Percentiles rank a stretch among this genome's conserved stretches.
Evolutionary conservation across 2,113 vertebrate genomes (phyloP).

Genomic region (Xyliphius kryptos): DNA sequence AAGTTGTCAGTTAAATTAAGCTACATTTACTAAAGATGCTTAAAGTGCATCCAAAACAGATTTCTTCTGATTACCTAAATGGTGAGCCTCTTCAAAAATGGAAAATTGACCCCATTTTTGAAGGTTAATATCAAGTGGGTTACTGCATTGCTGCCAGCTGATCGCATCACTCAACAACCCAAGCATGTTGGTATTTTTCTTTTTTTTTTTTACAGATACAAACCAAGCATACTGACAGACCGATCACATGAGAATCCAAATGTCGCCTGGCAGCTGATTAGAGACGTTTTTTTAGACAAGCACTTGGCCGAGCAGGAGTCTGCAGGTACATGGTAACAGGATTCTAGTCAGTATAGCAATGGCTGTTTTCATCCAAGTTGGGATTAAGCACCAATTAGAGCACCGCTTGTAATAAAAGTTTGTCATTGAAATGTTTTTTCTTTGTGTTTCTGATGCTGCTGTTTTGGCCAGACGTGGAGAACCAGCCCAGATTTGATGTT

Average conservation of each 20-base stretch:
- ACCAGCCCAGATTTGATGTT: not conserved
- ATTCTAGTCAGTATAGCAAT: slow-evolving; percentile 21
- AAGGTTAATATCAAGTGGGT: too few relatives aligned
- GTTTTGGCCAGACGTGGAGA: not conserved
- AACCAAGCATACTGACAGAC: not conserved
- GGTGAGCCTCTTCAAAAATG: too few relatives aligned
- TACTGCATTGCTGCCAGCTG: not conserved
- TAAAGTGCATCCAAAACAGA: too few relatives aligned
- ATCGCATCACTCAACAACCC: not conserved
- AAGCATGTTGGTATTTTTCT: not conserved
- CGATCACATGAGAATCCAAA: not conserved
- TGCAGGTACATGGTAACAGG: not conserved
- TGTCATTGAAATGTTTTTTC: slow-evolving; percentile 1
- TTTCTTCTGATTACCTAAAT: too few relatives aligned
- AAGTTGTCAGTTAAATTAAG: too few relatives aligned
- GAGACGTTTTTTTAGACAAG: slow-evolving; percentile 14
- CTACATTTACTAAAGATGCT: too few relatives aligned
- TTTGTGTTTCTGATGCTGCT: not conserved
- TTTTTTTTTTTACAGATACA: not conserved
- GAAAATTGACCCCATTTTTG: too few relatives aligned
- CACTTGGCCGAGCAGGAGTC: slow-evolving; percentile 4
- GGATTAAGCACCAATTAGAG: slow-evolving; percentile 66
- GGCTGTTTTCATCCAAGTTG: slow-evolving; percentile 44
- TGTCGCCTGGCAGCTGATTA: not conserved
- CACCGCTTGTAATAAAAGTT: slow-evolving; percentile 63